Base-by-base conservation (phyloP, 2,113 vertebrate species). In the Ammospiza caudacuta region DNA sequence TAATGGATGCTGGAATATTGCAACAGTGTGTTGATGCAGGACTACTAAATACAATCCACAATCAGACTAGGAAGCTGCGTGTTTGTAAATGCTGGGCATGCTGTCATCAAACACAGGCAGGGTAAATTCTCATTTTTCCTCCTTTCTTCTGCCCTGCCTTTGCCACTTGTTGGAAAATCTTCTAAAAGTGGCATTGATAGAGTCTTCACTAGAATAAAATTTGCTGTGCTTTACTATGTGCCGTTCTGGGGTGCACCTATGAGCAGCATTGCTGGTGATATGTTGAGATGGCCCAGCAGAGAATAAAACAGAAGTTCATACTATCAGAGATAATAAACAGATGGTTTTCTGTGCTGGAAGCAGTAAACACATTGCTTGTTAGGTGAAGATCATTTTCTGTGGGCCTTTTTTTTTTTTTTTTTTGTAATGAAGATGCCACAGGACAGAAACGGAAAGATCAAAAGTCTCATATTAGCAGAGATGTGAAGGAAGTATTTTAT, bases 361-460 rank as follows among this genome's bases (percentile, higher is more conserved):
- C 82, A 80, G 87, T 91, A 95, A 97, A 93, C 72, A 74, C 78
- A 47, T 94, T 94, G 49, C 76, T 94, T 91, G 49, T 74, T 95
- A 83, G 0, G 2, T 86, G 82, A 83, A 95, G 82, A 80, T 92
- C 1, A 55, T 94, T 92, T 92, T 92, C 67, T 83, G 20, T 69
- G 23, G 3, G 14, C 33, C 28, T 58, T 27, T 3, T 37, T 37
- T 41, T 51, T 33, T 31, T 63, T 35, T 57, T 49, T 87, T 88
- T 94, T 80, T 15, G 25, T 5, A 61, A 70, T 83, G 37, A 76
- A 93, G 90, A 83, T 83, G 81, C 84, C 93, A 96, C 39, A 91
- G 84, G 82, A 95, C 29, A 92, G 91, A 96, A 91, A 28, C 0
- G 0, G 80, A 43, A 90, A 94, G 75, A 93, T 94, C 78, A 95